Evolutionary conservation across 2,888 invertebrate species (phyloP).

Genomic region (Chrysolina haemoptera): DNA sequence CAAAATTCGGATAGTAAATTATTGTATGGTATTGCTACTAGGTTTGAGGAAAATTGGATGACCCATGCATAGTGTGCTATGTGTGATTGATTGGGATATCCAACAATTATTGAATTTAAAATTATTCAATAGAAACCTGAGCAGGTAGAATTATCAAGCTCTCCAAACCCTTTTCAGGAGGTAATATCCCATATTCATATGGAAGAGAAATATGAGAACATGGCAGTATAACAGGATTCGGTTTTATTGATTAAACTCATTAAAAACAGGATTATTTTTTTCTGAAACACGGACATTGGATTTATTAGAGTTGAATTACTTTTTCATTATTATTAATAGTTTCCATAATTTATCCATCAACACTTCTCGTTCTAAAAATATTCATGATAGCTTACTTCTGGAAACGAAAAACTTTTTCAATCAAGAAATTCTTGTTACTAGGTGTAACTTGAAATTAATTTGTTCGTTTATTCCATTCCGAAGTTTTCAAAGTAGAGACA

Average conservation of each 20-base stretch:
- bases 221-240: no score
- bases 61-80: constrained; percentile 42
- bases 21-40: constrained; percentile 29
- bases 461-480: background rate
- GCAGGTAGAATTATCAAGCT: constrained; percentile 31
- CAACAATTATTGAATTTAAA: constrained; percentile 35
- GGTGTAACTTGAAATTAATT: constrained; percentile 1
- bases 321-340: background rate
- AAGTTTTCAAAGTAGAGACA: background rate
- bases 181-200: constrained; percentile 18
- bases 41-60: constrained; percentile 32
- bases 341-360: background rate
- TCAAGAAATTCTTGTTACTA: background rate
- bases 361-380: constrained; percentile 1
- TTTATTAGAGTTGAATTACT: background rate
- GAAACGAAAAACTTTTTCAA: constrained; percentile 14
- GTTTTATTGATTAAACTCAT: background rate
- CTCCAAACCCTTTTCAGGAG: background rate
- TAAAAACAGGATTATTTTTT: background rate
- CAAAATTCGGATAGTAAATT: constrained; percentile 10
- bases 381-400: constrained; percentile 11
- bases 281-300: background rate
- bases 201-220: background rate
- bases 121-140: constrained; percentile 3
- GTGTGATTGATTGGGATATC: constrained; percentile 42